A percentile compares a stretch with the other conserved stretches of the same genome.
These are phyloP conservation scores for Psammodynastes pulverulentus DNA, from an alignment of 2,113 vertebrate genomes.

Conservation along the genomic window DNA sequence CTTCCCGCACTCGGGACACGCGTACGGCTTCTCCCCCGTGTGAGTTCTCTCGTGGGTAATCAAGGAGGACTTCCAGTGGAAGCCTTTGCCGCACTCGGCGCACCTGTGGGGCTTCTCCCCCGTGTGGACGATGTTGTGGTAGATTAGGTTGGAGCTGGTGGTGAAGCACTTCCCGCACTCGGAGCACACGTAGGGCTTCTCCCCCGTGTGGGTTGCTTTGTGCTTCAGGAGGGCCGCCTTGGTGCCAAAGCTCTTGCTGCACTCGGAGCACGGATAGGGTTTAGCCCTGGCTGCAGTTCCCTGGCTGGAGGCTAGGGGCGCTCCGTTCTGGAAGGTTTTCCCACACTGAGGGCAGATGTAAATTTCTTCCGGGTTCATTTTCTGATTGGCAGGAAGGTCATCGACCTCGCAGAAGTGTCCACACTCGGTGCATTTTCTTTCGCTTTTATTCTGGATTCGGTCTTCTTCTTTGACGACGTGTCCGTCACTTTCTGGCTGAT, in stretches of 20 bases:
- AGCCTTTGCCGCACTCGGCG: slow-evolving; percentile 62
- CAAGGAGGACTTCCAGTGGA: slow-evolving; percentile 63
- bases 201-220: slow-evolving; percentile 63
- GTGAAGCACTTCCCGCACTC: slow-evolving; percentile 65
- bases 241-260: slow-evolving; percentile 69
- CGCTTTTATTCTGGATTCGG: not conserved
- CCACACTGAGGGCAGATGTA: slow-evolving; percentile 68
- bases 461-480: not conserved
- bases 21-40: slow-evolving; percentile 67
- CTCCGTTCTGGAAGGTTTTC: slow-evolving; percentile 67
- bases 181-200: slow-evolving; percentile 61
- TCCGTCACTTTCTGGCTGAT: not conserved
- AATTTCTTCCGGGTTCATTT: slow-evolving; percentile 58
- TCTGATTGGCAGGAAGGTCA: slow-evolving; percentile 53
- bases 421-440: slow-evolving; percentile 54
- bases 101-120: slow-evolving; percentile 68
- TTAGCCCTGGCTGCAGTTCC: slow-evolving; percentile 62
- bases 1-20: slow-evolving; percentile 64
- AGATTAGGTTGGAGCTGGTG: slow-evolving; percentile 64
- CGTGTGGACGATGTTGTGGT: slow-evolving; percentile 65
- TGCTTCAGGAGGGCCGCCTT: slow-evolving; percentile 64
- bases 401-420: slow-evolving; percentile 61
- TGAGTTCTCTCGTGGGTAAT: slow-evolving; percentile 66
- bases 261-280: slow-evolving; percentile 64
- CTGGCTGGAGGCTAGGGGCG: slow-evolving; percentile 56